Evolutionary conservation across 2,888 invertebrate genomes (phyloP), one percentile per base, ranked within the genome.

Genomic region (Tipula unca): DNA sequence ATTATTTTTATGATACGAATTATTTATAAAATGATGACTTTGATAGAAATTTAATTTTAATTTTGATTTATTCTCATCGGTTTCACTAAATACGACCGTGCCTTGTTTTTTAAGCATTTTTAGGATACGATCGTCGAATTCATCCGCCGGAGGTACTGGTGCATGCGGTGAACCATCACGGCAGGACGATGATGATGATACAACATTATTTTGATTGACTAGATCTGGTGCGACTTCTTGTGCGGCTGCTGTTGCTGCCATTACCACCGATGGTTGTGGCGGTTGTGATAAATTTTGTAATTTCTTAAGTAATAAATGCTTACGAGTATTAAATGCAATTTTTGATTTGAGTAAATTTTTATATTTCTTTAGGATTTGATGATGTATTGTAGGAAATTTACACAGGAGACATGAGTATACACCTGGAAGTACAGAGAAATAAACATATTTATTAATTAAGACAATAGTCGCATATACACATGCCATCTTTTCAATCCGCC

Each of bases 61-160:
- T 83, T 83, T 83, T 35, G 35, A 32, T 14, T 69, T 35, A 13
- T 85, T 85, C 20, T 82, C 17, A 29, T 85, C 85, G 10, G 48
- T 54, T 17, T 85, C 85, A 20, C 29, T 85, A 48, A 48, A 54
- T 29, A 85, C 25, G 8, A 54, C 20, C n/a, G 85, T 85, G 10
- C 85, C 85, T 85, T 85, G 85, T 85, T 29, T 48, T n/a, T 85
- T 29, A 32, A 85, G 32, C 85, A 85, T 85, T 29, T 25, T 29
- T 13, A 85, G 29, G n/a, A 85, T 54, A 32, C 36, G 32, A 84
- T 84, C 84, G 36, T 84, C 84, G 36, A 84, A 84, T 36, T 36
- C 29, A 8, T 83, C 35, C 32, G 32, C 29, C 1, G 48, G 20
- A 0, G 25, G 13, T 13, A 83, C 82, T 54, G 35, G 6, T 83